Percentiles rank a stretch among this genome's conserved stretches.
These are phyloP conservation scores for Epinephelus malabaricus DNA, from an alignment of 2,797 vertebrate species.

Conservation along the genomic window DNA sequence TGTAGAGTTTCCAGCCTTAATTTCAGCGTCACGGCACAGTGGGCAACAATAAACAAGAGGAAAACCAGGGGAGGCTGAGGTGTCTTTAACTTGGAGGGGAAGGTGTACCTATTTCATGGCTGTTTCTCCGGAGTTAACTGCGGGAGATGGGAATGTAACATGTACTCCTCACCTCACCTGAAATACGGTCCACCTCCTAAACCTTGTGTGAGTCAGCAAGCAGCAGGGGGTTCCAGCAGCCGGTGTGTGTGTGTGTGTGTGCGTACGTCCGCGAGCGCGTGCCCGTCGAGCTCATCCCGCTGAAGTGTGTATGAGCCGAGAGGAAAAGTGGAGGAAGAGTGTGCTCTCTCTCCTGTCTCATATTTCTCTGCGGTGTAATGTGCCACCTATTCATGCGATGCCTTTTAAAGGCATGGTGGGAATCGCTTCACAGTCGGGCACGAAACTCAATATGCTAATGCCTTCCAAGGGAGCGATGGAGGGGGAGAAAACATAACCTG, in stretches of 20 bases:
- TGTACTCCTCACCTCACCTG: constrained; percentile 31
- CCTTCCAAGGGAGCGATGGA: constrained; percentile 61
- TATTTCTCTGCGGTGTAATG: constrained; percentile 71
- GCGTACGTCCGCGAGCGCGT: neutral
- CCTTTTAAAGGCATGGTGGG: constrained; percentile 76
- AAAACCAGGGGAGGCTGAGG: constrained; percentile 23
- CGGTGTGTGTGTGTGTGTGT: neutral
- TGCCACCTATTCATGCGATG: constrained; percentile 67
- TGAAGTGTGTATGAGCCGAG: constrained; percentile 42
- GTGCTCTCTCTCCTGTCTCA: constrained; percentile 55
- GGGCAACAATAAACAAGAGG: constrained; percentile 31
- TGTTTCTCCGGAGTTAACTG: constrained; percentile 45
- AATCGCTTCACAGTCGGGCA: constrained; percentile 71
- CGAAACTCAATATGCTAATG: constrained; percentile 78
- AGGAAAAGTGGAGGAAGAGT: constrained; percentile 50
- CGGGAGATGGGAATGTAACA: constrained; percentile 45
- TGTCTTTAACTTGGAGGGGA: constrained; percentile 42
- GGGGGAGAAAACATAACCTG: constrained; percentile 75
- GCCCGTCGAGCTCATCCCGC: constrained; percentile 46
- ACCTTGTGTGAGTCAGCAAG: constrained; percentile 62
- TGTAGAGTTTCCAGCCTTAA: constrained; percentile 22
- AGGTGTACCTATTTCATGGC: constrained; percentile 48
- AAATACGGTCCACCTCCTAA: constrained; percentile 50
- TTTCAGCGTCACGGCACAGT: constrained; percentile 35
- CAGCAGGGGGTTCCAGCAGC: constrained; percentile 39